Evolutionary conservation across 2,113 vertebrate species (phyloP).

Genomic region (Rhea americana): DNA sequence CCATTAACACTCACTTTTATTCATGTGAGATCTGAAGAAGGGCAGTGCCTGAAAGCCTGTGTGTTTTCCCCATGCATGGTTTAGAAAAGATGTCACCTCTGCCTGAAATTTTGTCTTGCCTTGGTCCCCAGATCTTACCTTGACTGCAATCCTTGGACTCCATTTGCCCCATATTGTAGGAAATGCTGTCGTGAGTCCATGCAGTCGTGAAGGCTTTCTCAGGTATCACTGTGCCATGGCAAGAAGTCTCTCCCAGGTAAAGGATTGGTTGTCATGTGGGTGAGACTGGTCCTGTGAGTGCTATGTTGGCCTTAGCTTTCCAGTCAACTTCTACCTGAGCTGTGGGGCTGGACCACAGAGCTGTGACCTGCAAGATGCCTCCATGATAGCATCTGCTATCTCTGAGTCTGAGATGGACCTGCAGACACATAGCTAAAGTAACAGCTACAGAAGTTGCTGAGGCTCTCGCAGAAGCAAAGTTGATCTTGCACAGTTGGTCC

Average conservation of each 20-base stretch:
- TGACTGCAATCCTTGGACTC: not conserved
- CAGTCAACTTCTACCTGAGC: not conserved
- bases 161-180: not conserved
- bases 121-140: not conserved
- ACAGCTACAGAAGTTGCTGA: not conserved
- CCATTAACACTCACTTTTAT: not conserved
- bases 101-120: not conserved
- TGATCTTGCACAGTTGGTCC: not conserved
- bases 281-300: not conserved
- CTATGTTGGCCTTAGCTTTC: not conserved
- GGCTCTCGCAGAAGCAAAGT: not conserved
- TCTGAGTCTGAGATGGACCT: not conserved
- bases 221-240: fast-evolving
- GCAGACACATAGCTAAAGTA: not conserved
- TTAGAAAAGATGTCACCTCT: not conserved
- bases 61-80: not conserved
- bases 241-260: not conserved
- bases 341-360: fast-evolving
- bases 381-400: not conserved
- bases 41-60: not conserved
- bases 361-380: not conserved
- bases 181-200: not conserved
- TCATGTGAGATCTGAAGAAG: not conserved
- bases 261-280: too few relatives aligned
- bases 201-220: not conserved